Conservation (phyloP, 2,113 vertebrate species). For the Caretta caretta region DNA sequence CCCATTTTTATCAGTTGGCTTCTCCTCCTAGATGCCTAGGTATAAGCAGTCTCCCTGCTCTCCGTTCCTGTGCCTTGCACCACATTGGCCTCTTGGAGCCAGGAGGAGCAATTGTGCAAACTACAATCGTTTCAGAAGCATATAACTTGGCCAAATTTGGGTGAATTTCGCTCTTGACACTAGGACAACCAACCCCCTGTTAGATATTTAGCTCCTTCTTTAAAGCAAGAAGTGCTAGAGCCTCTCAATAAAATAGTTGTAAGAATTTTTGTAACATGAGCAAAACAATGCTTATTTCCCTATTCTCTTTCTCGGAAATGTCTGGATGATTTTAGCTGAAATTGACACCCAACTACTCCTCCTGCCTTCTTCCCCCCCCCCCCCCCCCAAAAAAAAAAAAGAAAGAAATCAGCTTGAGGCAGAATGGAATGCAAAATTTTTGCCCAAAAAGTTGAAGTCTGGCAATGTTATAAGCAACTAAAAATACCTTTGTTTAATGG, state of each 20-base stretch:
- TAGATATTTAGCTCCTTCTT: background rate
- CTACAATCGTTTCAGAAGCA: background rate
- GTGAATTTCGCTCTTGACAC: background rate
- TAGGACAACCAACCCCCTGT: background rate
- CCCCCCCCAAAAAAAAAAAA: too few species aligned
- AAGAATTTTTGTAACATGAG: background rate
- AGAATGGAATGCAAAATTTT: background rate
- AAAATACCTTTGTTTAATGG: background rate
- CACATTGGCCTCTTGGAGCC: background rate
- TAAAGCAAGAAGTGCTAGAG: background rate
- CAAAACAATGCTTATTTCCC: background rate
- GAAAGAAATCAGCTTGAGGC: background rate
- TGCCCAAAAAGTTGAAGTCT: background rate
- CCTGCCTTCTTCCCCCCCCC: too few species aligned
- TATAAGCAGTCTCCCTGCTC: background rate
- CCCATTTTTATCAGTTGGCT: background rate
- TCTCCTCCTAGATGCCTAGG: background rate
- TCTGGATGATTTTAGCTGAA: background rate
- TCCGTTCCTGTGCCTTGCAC: background rate
- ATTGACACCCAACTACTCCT: background rate
- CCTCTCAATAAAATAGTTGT: background rate
- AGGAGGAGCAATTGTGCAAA: background rate
- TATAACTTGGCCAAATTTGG: background rate
- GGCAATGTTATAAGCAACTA: accelerated
- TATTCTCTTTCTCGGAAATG: background rate